These are phyloP conservation scores for Amphiprion ocellaris DNA, from an alignment of 2,113 vertebrate genomes.

Conservation along the genomic window DNA sequence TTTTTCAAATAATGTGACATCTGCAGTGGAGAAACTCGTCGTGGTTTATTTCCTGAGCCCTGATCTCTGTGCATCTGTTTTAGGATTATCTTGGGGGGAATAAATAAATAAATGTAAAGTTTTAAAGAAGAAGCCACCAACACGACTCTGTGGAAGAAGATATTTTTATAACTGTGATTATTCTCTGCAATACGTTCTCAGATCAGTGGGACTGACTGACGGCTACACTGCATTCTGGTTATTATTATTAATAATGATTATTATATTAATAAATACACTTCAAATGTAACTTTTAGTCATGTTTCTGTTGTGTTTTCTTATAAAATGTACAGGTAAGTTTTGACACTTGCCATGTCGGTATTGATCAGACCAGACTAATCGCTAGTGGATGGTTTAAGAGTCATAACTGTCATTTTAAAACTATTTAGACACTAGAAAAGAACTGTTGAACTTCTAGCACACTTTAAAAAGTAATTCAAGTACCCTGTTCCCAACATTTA, in stretches of 20 bases:
- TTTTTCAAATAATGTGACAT: too few relatives aligned
- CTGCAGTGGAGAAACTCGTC: conserved; percentile 21
- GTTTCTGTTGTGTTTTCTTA: neutral
- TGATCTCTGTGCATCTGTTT: neutral
- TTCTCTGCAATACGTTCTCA: conserved; percentile 64
- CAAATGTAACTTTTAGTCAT: conserved; percentile 4
- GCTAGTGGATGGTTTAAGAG: too few relatives aligned
- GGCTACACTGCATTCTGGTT: conserved; percentile 35
- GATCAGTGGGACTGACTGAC: conserved; percentile 35
- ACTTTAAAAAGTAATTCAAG: too few relatives aligned
- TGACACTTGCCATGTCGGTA: too few relatives aligned
- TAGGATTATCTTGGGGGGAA: neutral
- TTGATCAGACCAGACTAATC: too few relatives aligned
- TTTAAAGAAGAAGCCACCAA: conserved; percentile 23
- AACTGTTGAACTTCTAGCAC: too few relatives aligned
- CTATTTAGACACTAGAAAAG: too few relatives aligned
- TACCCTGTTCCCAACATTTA: too few relatives aligned
- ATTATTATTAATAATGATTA: conserved; percentile 24
- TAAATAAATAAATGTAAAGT: conserved; percentile 11
- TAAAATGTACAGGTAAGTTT: too few relatives aligned
- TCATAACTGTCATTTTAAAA: too few relatives aligned
- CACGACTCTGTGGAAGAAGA: conserved; percentile 20
- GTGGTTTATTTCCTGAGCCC: neutral
- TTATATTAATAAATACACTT: conserved; percentile 60
- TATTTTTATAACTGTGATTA: conserved; percentile 69